Evolutionary conservation across 1,140 invertebrate genomes (phyloP).

Genomic region (Ruditapes philippinarum): DNA sequence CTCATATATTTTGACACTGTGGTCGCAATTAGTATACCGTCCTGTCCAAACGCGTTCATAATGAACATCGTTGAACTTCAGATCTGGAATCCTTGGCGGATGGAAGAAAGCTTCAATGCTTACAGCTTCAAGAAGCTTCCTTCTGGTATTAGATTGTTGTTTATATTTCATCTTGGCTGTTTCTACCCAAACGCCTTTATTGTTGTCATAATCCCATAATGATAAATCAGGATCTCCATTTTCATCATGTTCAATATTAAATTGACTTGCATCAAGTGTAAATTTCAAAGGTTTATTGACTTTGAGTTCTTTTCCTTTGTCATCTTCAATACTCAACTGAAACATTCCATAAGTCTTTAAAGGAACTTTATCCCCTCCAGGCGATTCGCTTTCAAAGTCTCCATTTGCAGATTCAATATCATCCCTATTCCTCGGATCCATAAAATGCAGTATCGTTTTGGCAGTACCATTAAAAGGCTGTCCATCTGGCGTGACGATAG

Average conservation of each 20-base stretch:
- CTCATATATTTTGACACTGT: too few relatives aligned
- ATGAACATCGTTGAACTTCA: too few relatives aligned
- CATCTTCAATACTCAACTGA: neutral
- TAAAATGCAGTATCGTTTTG: constrained; percentile 26
- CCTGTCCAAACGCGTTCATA: too few relatives aligned
- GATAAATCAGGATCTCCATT: constrained; percentile 32
- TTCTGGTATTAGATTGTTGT: neutral
- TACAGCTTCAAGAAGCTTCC: neutral
- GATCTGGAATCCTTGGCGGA: too few relatives aligned
- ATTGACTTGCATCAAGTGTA: constrained; percentile 3
- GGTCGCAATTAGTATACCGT: too few relatives aligned
- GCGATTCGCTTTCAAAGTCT: neutral
- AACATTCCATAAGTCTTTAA: constrained; percentile 45
- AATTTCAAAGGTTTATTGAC: constrained; percentile 7
- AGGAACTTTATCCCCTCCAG: neutral
- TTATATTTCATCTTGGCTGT: constrained; percentile 6
- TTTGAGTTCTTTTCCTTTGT: neutral
- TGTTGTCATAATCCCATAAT: constrained; percentile 28
- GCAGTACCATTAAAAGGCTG: constrained; percentile 21
- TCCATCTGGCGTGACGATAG: constrained; percentile 29
- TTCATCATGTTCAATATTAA: neutral
- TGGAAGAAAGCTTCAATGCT: too few relatives aligned
- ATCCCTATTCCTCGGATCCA: constrained; percentile 46
- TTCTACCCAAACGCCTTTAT: constrained; percentile 44
- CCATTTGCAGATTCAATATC: constrained; percentile 43